phyloP scores from a whole-genome alignment of 2,888 invertebrate species.

The Ochropleura plecta region DNA sequence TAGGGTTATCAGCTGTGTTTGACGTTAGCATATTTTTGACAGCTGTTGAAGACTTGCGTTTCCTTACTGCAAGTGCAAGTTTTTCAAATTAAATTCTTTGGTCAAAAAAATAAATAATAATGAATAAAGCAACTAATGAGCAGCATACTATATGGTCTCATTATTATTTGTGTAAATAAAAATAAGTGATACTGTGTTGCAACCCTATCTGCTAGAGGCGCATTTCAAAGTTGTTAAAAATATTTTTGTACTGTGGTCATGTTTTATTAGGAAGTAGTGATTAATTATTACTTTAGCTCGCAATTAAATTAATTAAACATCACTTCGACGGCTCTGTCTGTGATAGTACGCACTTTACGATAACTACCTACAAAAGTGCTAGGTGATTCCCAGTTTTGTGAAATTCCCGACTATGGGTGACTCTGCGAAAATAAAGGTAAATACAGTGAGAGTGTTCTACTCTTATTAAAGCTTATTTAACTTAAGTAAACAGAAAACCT shows the following conservation, averaged over 20 bases:
- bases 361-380: background rate
- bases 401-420: slow-evolving; percentile 69
- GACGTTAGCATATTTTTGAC: slow-evolving; percentile 14
- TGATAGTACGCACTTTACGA: slow-evolving; percentile 11
- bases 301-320: slow-evolving; percentile 35
- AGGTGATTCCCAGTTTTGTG: background rate
- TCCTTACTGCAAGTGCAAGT: background rate
- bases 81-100: no score
- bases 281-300: background rate
- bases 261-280: slow-evolving; percentile 6
- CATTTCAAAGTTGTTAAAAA: background rate
- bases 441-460: slow-evolving; percentile 7
- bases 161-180: background rate
- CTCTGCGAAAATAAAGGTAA: slow-evolving; percentile 76
- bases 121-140: background rate
- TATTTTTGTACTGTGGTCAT: slow-evolving; percentile 46
- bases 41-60: slow-evolving; percentile 17
- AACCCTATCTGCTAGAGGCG: background rate
- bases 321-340: slow-evolving; percentile 5
- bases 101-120: background rate
- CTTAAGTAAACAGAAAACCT: background rate
- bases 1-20: slow-evolving; percentile 44
- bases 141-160: no score
- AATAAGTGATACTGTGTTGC: background rate
- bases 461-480: background rate